Conservation (phyloP, 2,113 vertebrate genomes). For the Carollia perspicillata region DNA sequence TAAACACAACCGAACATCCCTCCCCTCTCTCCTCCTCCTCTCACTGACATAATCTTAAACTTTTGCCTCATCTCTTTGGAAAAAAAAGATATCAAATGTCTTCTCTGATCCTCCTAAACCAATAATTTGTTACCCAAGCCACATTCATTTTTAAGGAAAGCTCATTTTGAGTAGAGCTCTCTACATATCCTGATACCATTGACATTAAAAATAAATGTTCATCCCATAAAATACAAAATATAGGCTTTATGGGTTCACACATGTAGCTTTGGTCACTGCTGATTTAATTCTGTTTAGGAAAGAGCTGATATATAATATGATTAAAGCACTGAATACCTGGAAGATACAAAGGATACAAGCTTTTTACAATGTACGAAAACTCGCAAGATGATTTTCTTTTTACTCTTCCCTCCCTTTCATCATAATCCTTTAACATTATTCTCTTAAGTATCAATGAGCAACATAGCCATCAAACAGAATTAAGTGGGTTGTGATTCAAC, state of each 20-base stretch:
- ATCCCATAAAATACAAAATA: not conserved
- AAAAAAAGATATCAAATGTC: not conserved
- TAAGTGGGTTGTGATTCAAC: not conserved
- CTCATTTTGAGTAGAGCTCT: not conserved
- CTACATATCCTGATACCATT: not conserved
- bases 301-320: not conserved
- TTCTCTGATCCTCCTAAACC: not conserved
- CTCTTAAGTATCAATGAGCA: not conserved
- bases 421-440: not conserved
- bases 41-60: not conserved
- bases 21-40: not conserved
- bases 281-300: not conserved
- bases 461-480: not conserved
- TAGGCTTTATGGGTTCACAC: not conserved
- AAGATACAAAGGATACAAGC: not conserved
- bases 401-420: not conserved
- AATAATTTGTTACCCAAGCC: not conserved
- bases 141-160: slow-evolving; percentile 4
- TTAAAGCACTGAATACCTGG: not conserved
- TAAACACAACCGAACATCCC: not conserved
- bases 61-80: not conserved
- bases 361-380: not conserved
- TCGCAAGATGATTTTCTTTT: not conserved
- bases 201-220: not conserved
- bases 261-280: not conserved